These are phyloP conservation scores for Lumbricus terrestris DNA, from an alignment of 2,888 invertebrate genomes.

Conservation along the genomic window DNA sequence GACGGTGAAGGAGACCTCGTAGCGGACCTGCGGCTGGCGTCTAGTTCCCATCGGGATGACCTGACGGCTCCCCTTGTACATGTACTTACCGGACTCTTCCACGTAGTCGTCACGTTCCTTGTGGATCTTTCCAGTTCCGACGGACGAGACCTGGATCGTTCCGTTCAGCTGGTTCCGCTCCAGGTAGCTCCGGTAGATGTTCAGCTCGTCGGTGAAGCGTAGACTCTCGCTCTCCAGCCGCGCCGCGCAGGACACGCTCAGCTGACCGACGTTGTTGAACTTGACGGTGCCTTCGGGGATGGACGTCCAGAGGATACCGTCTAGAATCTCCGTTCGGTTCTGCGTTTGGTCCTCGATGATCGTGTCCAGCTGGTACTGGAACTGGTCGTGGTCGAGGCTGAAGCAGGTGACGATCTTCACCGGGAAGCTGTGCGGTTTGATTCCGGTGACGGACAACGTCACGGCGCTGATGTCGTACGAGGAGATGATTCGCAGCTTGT, in stretches of 20 bases:
- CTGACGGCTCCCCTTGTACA: slow-evolving; percentile 12
- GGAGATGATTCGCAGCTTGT: slow-evolving; percentile 15
- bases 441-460: slow-evolving; percentile 18
- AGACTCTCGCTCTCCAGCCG: slow-evolving; percentile 26
- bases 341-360: slow-evolving; percentile 9
- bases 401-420: slow-evolving; percentile 21
- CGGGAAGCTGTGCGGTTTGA: slow-evolving; percentile 15
- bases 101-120: slow-evolving; percentile 26
- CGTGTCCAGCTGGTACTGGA: slow-evolving; percentile 31
- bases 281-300: slow-evolving; percentile 22
- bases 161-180: slow-evolving; percentile 3
- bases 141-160: slow-evolving; percentile 19
- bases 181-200: slow-evolving; percentile 26
- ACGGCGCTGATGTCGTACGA: slow-evolving; percentile 27
- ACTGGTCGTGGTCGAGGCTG: slow-evolving; percentile 4
- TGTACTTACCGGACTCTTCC: slow-evolving; percentile 28
- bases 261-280: slow-evolving; percentile 24
- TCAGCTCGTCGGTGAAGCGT: slow-evolving; percentile 27
- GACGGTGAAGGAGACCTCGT: slow-evolving; percentile 23
- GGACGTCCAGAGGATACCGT: slow-evolving; percentile 28
- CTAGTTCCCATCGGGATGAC: neutral
- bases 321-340: slow-evolving; percentile 15
- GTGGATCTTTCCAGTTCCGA: slow-evolving; percentile 27
- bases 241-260: slow-evolving; percentile 24
- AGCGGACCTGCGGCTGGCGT: neutral